Conservation (phyloP, 2,113 vertebrate species). For the Caretta caretta region DNA sequence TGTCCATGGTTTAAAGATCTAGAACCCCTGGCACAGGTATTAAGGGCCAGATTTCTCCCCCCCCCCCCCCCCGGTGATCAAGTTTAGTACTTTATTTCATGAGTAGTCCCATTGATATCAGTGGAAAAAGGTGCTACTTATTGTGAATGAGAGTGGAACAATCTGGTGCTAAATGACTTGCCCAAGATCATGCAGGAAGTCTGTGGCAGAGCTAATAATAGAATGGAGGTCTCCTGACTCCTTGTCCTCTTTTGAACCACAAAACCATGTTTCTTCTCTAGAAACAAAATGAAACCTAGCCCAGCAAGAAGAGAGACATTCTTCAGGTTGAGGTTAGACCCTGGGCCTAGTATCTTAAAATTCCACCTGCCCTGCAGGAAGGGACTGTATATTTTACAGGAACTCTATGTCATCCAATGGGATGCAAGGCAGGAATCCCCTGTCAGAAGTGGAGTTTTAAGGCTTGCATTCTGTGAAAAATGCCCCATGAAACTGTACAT, state of each 20-base stretch:
- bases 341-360: background rate
- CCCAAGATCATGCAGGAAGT: background rate
- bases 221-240: background rate
- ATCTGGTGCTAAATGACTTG: background rate
- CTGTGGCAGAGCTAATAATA: background rate
- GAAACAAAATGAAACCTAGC: background rate
- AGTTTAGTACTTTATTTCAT: background rate
- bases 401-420: background rate
- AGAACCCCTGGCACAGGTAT: background rate
- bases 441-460: background rate
- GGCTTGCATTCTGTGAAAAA: constrained; percentile 56
- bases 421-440: background rate
- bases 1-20: background rate
- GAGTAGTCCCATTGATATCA: background rate
- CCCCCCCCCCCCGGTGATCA: no score
- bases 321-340: background rate
- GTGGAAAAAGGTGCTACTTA: background rate
- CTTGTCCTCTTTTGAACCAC: background rate
- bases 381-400: background rate
- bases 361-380: background rate
- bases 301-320: background rate
- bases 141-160: background rate
- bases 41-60: background rate
- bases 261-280: background rate
- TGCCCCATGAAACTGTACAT: constrained; percentile 23